phyloP scores from a whole-genome alignment of 1,140 invertebrate species.

The Linepithema humile region DNA sequence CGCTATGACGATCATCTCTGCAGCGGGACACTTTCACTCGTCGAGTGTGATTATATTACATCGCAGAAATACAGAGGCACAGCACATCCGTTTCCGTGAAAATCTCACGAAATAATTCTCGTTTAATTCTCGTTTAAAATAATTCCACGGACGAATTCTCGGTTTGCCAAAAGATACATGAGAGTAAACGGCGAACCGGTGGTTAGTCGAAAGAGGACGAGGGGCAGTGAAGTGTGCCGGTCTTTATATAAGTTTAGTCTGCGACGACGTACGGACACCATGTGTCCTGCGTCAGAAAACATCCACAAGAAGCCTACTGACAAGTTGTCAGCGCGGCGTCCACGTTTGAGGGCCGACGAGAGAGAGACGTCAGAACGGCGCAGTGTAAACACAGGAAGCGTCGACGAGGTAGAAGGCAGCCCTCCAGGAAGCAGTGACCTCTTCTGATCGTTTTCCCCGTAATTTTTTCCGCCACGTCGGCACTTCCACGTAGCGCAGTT shows the following conservation, averaged over 20 bases:
- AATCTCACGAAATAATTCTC: background rate
- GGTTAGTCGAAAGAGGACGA: constrained; percentile 8
- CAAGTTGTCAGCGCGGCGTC: constrained; percentile 75
- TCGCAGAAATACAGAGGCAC: background rate
- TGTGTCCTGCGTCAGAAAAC: constrained; percentile 74
- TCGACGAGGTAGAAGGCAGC: constrained; percentile 71
- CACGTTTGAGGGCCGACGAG: constrained; percentile 72
- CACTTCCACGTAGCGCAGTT: constrained; percentile 11
- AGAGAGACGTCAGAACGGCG: constrained; percentile 73
- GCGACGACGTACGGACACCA: constrained; percentile 70
- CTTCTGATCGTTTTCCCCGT: constrained; percentile 53
- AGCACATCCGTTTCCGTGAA: background rate
- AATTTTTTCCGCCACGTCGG: constrained; percentile 45
- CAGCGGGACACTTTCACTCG: background rate
- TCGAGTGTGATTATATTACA: background rate
- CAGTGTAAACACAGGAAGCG: constrained; percentile 79
- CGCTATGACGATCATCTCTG: background rate
- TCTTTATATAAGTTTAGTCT: constrained; percentile 67
- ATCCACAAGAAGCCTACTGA: constrained; percentile 71
- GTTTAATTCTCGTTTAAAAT: constrained; percentile 1
- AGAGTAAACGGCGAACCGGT: constrained; percentile 39
- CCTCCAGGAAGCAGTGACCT: constrained; percentile 71
- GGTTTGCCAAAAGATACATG: constrained; percentile 56
- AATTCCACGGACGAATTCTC: background rate
- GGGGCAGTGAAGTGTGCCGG: constrained; percentile 54